Base-by-base conservation (phyloP, 2,113 vertebrate species). In the Triplophysa dalaica region DNA sequence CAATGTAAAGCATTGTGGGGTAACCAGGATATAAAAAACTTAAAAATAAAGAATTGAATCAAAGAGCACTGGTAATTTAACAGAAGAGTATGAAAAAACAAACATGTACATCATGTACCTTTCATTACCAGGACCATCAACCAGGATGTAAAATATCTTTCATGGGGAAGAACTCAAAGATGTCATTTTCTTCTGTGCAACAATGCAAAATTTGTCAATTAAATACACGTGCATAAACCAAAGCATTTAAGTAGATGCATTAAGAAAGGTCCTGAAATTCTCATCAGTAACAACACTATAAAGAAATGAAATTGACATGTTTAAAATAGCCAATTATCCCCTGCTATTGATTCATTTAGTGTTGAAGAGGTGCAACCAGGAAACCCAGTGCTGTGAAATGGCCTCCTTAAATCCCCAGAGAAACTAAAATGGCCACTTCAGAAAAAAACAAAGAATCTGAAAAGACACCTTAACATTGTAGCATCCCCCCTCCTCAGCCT, bases 381-480 rank as follows among this genome's bases (percentile, higher is more conserved):
- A 69, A 61, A 74, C 61, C 56, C 16, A 79, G 78, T 72, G 83
- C 80, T 85, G 77, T 85, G 83, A 85, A 85, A 82, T 85, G 83
- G 83, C 83, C 72, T 79, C 80, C 70, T 82, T 73, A 79, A 85
- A 72, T 85, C 83, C 83, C 83, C 69, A 79, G 79, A 83, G 82
- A 82, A 76, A 69, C 66, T 85, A 85, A 85, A 85, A 85, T 85
- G 83, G 80, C 83, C 81, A 82, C 83, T 82, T 61, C 80, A 77
- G 76, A 77, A 65, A 75, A 75, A 80, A 79, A 80, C 41, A 24
- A 52, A 62, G 73, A 52, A 83, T 75, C 48, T 64, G 72, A 81
- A 81, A 80, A 75, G 11, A 64, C 70, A 80, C 68, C 45, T 75
- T 65, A 72, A 79, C 60, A 62, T 75, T 68, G 14, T 76, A n/a